A percentile compares a stretch with the other conserved stretches of the same genome.
Conservation (phyloP, 1,140 invertebrate genomes). For the Doryteuthis pealeii region DNA sequence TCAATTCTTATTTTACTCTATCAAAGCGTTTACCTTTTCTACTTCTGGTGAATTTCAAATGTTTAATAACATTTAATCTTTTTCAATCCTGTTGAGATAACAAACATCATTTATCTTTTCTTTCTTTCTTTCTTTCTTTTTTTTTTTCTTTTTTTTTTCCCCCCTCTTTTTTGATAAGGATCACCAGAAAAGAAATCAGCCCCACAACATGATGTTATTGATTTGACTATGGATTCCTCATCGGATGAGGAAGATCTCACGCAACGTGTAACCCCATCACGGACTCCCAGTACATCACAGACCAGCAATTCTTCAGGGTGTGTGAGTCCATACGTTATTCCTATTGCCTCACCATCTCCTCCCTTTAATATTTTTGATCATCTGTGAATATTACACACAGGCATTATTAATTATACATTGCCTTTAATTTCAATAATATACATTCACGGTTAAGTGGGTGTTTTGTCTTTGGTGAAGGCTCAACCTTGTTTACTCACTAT, state of each 20-base stretch:
- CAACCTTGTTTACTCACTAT: not conserved
- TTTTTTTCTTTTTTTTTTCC: conserved; percentile 1
- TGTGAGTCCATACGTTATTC: conserved; percentile 19
- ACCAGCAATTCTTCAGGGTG: conserved; percentile 14
- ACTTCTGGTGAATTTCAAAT: no score
- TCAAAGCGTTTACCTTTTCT: no score
- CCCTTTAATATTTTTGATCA: not conserved
- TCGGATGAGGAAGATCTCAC: conserved; percentile 19
- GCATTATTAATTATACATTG: not conserved
- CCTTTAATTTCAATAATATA: not conserved
- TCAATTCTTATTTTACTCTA: no score
- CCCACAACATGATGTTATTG: conserved; percentile 25
- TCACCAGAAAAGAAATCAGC: conserved; percentile 31
- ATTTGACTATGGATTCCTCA: conserved; percentile 28
- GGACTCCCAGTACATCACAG: conserved; percentile 1
- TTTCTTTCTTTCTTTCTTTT: not conserved
- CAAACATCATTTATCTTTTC: not conserved
- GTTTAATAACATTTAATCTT: no score
- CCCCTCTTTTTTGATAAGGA: conserved; percentile 22
- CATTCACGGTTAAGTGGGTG: not conserved
- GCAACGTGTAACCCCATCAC: not conserved
- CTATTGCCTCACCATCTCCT: conserved; percentile 19
- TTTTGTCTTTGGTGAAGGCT: not conserved
- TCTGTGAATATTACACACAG: not conserved
- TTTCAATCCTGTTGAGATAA: no score